A percentile compares a stretch with the other conserved stretches of the same genome.
phyloP scores from a whole-genome alignment of 2,888 invertebrate genomes.

The Eupithecia vulgata region DNA sequence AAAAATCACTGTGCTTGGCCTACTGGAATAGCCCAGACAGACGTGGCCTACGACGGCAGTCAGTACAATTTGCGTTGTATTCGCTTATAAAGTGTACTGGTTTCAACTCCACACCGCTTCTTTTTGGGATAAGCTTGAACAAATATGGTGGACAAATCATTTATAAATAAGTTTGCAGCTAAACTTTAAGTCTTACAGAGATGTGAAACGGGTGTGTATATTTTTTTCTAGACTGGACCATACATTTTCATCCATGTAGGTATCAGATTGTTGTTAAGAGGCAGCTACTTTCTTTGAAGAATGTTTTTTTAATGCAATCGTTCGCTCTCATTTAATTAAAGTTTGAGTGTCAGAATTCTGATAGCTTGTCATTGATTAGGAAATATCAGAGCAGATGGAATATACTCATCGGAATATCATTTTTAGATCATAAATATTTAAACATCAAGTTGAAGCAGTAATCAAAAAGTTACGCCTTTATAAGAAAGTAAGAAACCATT shows the following conservation, averaged over 20 bases:
- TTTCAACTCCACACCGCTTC: too few species aligned
- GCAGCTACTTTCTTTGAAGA: conserved; percentile 29
- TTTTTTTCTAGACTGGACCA: background rate
- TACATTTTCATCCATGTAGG: conserved; percentile 1
- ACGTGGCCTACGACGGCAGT: too few species aligned
- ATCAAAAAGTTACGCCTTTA: background rate
- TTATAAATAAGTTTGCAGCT: too few species aligned
- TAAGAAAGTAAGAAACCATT: too few species aligned
- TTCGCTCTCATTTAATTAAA: conserved; percentile 36
- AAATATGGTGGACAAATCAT: too few species aligned
- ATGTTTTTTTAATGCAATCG: conserved; percentile 31
- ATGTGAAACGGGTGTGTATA: too few species aligned
- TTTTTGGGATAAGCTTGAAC: too few species aligned
- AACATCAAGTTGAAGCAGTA: background rate
- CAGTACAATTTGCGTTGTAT: too few species aligned
- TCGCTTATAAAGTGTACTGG: too few species aligned
- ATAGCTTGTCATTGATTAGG: conserved; percentile 30
- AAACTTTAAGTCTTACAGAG: too few species aligned
- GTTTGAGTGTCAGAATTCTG: conserved; percentile 25
- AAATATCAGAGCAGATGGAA: conserved; percentile 9
- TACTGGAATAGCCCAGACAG: too few species aligned
- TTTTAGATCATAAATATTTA: conserved; percentile 1
- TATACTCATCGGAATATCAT: background rate
- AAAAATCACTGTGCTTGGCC: too few species aligned
- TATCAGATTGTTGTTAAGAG: background rate